phyloP scores from a whole-genome alignment of 2,888 invertebrate species.

The Hirtodrosophila confusa region DNA sequence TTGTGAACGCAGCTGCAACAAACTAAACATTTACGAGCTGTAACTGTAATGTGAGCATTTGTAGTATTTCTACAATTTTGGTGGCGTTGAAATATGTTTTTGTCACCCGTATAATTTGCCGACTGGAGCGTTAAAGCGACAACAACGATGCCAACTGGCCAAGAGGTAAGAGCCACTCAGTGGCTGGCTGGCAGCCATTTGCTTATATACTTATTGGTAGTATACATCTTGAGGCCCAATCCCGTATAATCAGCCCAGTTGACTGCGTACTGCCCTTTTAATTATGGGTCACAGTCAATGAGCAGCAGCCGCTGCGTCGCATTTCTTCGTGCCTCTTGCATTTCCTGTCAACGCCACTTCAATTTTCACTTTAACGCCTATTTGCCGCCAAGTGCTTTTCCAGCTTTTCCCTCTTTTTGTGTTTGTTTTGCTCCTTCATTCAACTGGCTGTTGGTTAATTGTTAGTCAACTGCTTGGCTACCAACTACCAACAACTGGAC shows the following conservation, averaged over 20 bases:
- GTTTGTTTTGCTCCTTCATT: constrained; percentile 38
- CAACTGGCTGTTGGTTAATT: constrained; percentile 43
- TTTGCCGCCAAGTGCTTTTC: constrained; percentile 50
- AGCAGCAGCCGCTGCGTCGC: constrained; percentile 54
- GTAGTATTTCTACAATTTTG: constrained; percentile 58
- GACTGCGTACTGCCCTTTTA: constrained; percentile 64
- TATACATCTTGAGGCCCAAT: constrained; percentile 72
- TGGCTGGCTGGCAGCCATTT: constrained; percentile 34
- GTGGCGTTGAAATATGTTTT: constrained; percentile 69
- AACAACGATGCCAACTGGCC: constrained; percentile 53
- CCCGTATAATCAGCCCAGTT: constrained; percentile 71
- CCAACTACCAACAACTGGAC: constrained; percentile 54
- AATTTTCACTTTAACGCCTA: constrained; percentile 78
- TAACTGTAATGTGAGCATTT: constrained; percentile 43
- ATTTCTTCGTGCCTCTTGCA: constrained; percentile 47
- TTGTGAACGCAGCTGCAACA: constrained; percentile 64
- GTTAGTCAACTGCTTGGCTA: constrained; percentile 58
- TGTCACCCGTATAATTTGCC: constrained; percentile 80
- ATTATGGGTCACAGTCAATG: constrained; percentile 77
- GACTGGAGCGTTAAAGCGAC: constrained; percentile 76
- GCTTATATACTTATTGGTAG: constrained; percentile 27
- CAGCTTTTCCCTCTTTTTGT: constrained; percentile 5
- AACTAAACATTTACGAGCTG: constrained; percentile 48
- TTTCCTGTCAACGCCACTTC: constrained; percentile 72
- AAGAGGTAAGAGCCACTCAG: constrained; percentile 22